Percentiles rank a stretch among this genome's conserved stretches.
Conservation (phyloP, 1,140 invertebrate species). For the Danaus melanippus region DNA sequence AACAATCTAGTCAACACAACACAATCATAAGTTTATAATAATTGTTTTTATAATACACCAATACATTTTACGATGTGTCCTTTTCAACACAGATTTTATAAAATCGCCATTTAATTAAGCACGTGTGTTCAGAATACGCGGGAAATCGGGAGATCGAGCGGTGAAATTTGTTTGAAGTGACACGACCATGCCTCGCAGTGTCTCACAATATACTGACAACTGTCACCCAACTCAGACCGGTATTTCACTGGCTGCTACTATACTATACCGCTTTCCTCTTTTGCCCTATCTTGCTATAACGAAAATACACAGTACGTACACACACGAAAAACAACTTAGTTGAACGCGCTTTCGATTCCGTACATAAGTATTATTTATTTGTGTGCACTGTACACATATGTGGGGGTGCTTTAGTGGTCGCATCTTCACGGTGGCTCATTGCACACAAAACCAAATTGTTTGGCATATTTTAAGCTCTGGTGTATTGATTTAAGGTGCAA, state of each 20-base stretch:
- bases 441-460: conserved; percentile 35
- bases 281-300: conserved; percentile 59
- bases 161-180: conserved; percentile 32
- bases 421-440: conserved; percentile 41
- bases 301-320: conserved; percentile 50
- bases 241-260: conserved; percentile 54
- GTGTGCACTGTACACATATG: conserved; percentile 23
- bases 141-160: conserved; percentile 50
- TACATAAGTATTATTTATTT: conserved; percentile 29
- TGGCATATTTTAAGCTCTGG: not conserved
- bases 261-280: conserved; percentile 46
- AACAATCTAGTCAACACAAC: conserved; percentile 34
- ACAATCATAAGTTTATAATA: conserved; percentile 53
- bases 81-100: conserved; percentile 10
- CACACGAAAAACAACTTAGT: conserved; percentile 48
- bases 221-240: conserved; percentile 39
- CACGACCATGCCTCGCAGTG: conserved; percentile 54
- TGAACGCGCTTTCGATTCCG: conserved; percentile 26
- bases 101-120: conserved; percentile 17
- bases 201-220: conserved; percentile 54
- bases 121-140: conserved; percentile 47
- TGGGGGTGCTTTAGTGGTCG: conserved; percentile 34
- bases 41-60: conserved; percentile 30
- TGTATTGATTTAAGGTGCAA: not conserved
- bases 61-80: conserved; percentile 24